Evolutionary conservation across 2,888 invertebrate genomes (phyloP).

Genomic region (Leptura quadrifasciata): DNA sequence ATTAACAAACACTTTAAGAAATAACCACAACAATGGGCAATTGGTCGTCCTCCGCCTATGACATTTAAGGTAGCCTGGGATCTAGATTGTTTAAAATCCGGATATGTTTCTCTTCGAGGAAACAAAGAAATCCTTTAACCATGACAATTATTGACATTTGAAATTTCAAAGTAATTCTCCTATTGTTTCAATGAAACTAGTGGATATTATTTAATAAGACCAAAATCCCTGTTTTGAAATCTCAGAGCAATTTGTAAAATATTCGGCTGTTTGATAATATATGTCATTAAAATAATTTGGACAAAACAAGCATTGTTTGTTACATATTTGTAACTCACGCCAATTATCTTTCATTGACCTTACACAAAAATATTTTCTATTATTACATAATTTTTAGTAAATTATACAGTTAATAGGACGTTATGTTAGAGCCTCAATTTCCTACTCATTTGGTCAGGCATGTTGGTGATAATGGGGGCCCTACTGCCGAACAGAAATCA

Average conservation of each 20-base stretch:
- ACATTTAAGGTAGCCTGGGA: background rate
- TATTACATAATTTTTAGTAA: background rate
- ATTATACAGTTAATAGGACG: too few relatives aligned
- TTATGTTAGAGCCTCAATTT: too few relatives aligned
- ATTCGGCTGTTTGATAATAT: conserved; percentile 9
- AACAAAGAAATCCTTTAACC: conserved; percentile 38
- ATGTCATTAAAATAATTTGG: conserved; percentile 14
- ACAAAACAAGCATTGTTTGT: conserved; percentile 19
- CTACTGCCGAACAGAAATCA: too few relatives aligned
- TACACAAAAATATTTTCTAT: background rate
- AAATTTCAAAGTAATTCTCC: conserved; percentile 40
- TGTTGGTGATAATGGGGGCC: too few relatives aligned
- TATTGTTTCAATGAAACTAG: conserved; percentile 34
- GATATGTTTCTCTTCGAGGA: conserved; percentile 37
- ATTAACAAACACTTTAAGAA: too few relatives aligned
- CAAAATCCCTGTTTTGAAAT: background rate
- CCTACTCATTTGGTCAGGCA: too few relatives aligned
- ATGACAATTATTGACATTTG: conserved; percentile 31
- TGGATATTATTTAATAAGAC: background rate
- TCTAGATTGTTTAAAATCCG: conserved; percentile 38
- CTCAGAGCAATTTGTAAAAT: background rate
- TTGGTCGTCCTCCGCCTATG: too few relatives aligned
- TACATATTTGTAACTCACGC: background rate
- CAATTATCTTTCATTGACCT: background rate
- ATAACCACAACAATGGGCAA: too few relatives aligned